These are phyloP conservation scores for Octomys mimax DNA, from an alignment of 2,797 vertebrate species.

Conservation along the genomic window DNA sequence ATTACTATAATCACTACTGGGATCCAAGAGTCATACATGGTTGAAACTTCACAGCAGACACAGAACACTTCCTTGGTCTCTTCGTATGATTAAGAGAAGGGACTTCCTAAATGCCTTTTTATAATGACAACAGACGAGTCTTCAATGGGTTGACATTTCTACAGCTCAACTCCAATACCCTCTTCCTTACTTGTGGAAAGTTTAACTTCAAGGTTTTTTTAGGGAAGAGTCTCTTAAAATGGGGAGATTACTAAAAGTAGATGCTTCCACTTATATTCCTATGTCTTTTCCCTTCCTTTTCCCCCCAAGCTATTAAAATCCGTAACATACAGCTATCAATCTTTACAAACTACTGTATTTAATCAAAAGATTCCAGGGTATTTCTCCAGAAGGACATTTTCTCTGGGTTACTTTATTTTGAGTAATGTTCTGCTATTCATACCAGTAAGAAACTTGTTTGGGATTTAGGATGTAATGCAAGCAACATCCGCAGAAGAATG, in stretches of 20 bases:
- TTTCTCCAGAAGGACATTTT: constrained; percentile 12
- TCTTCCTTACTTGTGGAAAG: constrained; percentile 1
- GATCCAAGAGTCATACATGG: not conserved
- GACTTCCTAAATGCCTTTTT: not conserved
- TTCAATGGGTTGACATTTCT: constrained; percentile 7
- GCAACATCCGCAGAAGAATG: not conserved
- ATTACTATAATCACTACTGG: not conserved
- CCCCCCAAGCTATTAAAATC: not conserved
- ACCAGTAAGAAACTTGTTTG: constrained; percentile 21
- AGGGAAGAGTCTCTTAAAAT: constrained; percentile 13
- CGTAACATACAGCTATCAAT: not conserved
- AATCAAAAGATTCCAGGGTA: not conserved
- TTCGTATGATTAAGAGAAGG: constrained; percentile 17
- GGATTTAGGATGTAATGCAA: constrained; percentile 34
- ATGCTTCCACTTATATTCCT: not conserved
- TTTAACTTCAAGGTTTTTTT: not conserved
- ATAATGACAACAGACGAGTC: not conserved
- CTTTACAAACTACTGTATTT: constrained; percentile 24
- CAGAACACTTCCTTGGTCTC: constrained; percentile 22
- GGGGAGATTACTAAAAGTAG: not conserved
- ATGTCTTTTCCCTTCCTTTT: not conserved
- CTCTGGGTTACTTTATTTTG: not conserved
- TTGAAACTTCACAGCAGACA: constrained; percentile 16
- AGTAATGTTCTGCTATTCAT: not conserved
- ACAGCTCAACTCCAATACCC: not conserved